Evolutionary conservation across 2,888 invertebrate species (phyloP), one percentile per base, ranked within the genome.

Genomic region (Spodoptera picta): DNA sequence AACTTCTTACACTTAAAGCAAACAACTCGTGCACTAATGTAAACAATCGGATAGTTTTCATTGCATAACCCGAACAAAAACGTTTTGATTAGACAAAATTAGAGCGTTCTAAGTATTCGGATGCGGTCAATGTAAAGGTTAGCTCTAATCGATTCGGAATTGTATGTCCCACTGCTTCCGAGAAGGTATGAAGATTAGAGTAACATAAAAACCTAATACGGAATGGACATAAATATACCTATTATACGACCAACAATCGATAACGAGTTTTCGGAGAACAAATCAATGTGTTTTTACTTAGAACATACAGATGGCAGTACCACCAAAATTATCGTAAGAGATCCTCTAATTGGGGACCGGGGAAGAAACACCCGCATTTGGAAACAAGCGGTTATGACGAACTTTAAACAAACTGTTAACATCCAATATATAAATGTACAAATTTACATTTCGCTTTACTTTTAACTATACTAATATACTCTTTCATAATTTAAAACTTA

Each of bases 241-340:
- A 79, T 80, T 80, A 82, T 77, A 78, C 77, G 74, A 79, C 69
- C 76, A 81, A 83, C 87, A 83, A 86, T 85, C 85, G 83, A 84
- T 82, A 82, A 79, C 75, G 71, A 78, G 81, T 81, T 83, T 86
- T 86, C 87, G 83, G 83, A 83, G 85, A 87, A 86, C 79, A 72
- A 82, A 85, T 84, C 86, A 85, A 84, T 80, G 79, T 75, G 80
- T 79, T 83, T 84, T 86, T 85, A 85, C 83, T 80, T 76, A 82
- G 83, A 86, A 85, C 75, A 73, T 81, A 73, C 80, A 72, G 63
- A 75, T 78, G 75, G 72, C 43, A 48, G 75, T 86, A 86, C 84
- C 79, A 75, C 81, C 85, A 84, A 86, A 85, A 83, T 80, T 67
- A 78, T 80, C 79, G 80, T 70, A 77, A 73, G 55, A 62, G 75